Base-by-base conservation (phyloP, 2,888 invertebrate genomes). In the Dasysyrphus tricinctus region DNA sequence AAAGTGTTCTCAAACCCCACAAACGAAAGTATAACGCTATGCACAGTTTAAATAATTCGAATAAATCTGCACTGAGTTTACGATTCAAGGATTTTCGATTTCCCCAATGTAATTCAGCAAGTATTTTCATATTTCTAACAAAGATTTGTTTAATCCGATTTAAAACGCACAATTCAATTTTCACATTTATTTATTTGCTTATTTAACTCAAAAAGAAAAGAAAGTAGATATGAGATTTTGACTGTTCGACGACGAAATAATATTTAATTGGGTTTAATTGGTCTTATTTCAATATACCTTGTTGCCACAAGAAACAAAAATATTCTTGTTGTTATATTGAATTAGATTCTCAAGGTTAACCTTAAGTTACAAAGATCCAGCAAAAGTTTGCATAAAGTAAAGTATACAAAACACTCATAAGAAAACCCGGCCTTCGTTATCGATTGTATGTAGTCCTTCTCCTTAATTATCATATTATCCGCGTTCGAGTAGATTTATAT, bases 381-480 rank as follows among this genome's bases (percentile, higher is more conserved):
- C 14, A 29, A 54, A 29, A 29, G 14, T 29, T 29, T 14, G 7
- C 8, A 24, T n/a, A 24, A 24, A 24, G 24, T 2, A 2, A 1
- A 12, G 24, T 29, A 29, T 8, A 72, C 49, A 74, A 56, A 29
- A 16, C 51, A 51, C 61, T 74, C 59, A 24, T 63, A 4, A 12
- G 19, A 59, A 19, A 39, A 39, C 19, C 19, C 24, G 39, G 14
- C 39, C 19, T 42, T 61, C 14, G 4, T 24, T 39, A 24, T 24
- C 59, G 69, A 74, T 63, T 61, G 34, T 74, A 63, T 79, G 24
- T 24, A 24, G 2, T 1, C 24, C 74, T 74, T 74, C n/a, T 42
- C 56, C 70, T 83, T 79, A 74, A 79, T 79, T 74, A 79, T 75
- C 51, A 42, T 51, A 70, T 47, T 70, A 69, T 75, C 79, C 74